phyloP scores from a whole-genome alignment of 2,888 invertebrate genomes.

The Eulithis prunata region DNA sequence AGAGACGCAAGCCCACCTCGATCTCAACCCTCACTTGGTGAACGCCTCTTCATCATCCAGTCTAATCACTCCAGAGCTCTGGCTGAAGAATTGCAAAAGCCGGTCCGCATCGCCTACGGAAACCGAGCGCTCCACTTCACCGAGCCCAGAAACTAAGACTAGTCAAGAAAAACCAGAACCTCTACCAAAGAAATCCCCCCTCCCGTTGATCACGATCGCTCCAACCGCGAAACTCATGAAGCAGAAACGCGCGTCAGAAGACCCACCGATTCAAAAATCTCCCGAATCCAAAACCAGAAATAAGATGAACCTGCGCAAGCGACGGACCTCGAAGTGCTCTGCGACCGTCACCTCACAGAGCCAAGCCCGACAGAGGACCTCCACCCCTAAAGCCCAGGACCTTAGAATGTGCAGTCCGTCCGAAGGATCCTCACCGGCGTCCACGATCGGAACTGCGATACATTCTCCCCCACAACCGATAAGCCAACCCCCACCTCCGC shows the following conservation, averaged over 20 bases:
- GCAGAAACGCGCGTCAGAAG: slow-evolving; percentile 68
- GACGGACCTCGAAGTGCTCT: slow-evolving; percentile 73
- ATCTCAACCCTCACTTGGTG: slow-evolving; percentile 91
- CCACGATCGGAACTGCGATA: slow-evolving; percentile 63
- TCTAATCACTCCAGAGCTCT: slow-evolving; percentile 95
- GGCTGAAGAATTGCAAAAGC: slow-evolving; percentile 92
- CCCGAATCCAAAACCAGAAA: slow-evolving; percentile 72
- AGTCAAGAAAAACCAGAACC: slow-evolving; percentile 62
- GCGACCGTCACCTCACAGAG: slow-evolving; percentile 76
- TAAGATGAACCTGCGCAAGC: slow-evolving; percentile 78
- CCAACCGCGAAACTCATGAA: slow-evolving; percentile 87
- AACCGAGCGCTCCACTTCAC: slow-evolving; percentile 83
- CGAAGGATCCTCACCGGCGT: slow-evolving; percentile 70
- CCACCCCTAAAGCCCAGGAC: slow-evolving; percentile 78
- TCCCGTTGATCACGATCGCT: slow-evolving; percentile 87
- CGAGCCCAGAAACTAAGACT: slow-evolving; percentile 69
- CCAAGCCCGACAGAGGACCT: slow-evolving; percentile 55
- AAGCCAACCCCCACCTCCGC: slow-evolving; percentile 45
- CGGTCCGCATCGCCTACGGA: slow-evolving; percentile 84
- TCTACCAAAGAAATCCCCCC: slow-evolving; percentile 73
- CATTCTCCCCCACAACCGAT: slow-evolving; percentile 72
- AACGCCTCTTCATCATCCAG: slow-evolving; percentile 76
- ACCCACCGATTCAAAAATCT: slow-evolving; percentile 67
- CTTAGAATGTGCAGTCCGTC: slow-evolving; percentile 74
- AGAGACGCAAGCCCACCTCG: slow-evolving; percentile 95